These are phyloP conservation scores for Macrotrachela quadricornifera DNA, from an alignment of 1,140 invertebrate species.

Conservation along the genomic window DNA sequence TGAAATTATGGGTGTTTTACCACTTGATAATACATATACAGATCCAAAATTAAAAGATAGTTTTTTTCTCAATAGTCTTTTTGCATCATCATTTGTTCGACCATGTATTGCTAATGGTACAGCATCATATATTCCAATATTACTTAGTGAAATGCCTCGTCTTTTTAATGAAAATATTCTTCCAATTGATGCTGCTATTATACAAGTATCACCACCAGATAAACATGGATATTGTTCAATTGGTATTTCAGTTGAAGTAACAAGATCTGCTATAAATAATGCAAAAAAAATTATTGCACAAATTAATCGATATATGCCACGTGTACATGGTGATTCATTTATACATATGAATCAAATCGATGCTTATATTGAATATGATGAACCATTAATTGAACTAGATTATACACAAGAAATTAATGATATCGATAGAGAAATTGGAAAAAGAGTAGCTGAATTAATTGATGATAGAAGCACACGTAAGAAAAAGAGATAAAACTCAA, in stretches of 20 bases:
- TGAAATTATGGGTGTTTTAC: too few relatives aligned
- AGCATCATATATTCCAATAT: slow-evolving; percentile 68
- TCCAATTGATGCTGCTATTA: slow-evolving; percentile 58
- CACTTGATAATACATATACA: too few relatives aligned
- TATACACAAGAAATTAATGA: slow-evolving; percentile 40
- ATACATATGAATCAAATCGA: slow-evolving; percentile 75
- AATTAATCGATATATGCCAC: slow-evolving; percentile 64
- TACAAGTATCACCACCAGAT: slow-evolving; percentile 64
- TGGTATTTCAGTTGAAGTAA: slow-evolving; percentile 73
- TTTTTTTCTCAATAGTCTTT: slow-evolving; percentile 59
- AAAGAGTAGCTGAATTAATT: slow-evolving; percentile 50
- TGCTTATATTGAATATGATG: slow-evolving; percentile 51
- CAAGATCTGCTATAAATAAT: slow-evolving; percentile 56
- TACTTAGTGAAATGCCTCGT: slow-evolving; percentile 67
- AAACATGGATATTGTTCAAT: slow-evolving; percentile 67
- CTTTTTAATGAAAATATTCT: slow-evolving; percentile 62
- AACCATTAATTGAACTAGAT: slow-evolving; percentile 45
- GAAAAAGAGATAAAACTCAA: neutral
- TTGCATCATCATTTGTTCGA: slow-evolving; percentile 71
- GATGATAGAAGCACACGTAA: too few relatives aligned
- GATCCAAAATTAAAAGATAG: slow-evolving; percentile 30
- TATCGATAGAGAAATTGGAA: slow-evolving; percentile 57
- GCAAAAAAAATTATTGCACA: slow-evolving; percentile 56
- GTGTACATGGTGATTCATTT: slow-evolving; percentile 66
- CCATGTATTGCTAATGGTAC: slow-evolving; percentile 58